Evolutionary conservation across 2,888 invertebrate genomes (phyloP).

Genomic region (Argyra leucocephala): DNA sequence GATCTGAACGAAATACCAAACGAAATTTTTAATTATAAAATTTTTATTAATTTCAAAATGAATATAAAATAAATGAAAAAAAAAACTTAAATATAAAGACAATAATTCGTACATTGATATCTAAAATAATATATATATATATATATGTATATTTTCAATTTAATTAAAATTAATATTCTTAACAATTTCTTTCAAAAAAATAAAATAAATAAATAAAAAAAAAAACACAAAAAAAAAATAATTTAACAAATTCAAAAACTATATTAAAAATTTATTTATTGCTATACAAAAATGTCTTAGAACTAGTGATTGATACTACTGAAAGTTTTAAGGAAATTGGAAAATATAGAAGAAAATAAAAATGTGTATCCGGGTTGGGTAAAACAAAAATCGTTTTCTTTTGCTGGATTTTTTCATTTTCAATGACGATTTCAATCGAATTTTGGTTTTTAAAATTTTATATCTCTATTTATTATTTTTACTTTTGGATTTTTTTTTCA

Average conservation of each 20-base stretch:
- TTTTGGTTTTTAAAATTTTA: too few species aligned
- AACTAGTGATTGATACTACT: too few species aligned
- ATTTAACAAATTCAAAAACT: not conserved
- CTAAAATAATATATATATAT: not conserved
- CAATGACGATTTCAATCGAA: too few species aligned
- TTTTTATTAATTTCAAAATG: not conserved
- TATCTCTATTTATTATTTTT: too few species aligned
- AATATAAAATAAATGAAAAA: not conserved
- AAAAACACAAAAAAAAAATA: not conserved
- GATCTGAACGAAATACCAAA: not conserved
- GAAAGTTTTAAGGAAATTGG: too few species aligned
- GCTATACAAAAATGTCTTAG: too few species aligned
- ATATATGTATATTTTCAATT: too few species aligned
- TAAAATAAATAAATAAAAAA: not conserved
- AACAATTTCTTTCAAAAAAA: not conserved
- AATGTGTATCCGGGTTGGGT: too few species aligned
- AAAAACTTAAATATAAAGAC: slow-evolving; percentile 1
- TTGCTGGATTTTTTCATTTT: too few species aligned
- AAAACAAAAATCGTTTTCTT: too few species aligned
- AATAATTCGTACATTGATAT: slow-evolving; percentile 6
- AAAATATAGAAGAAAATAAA: too few species aligned
- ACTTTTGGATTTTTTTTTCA: too few species aligned
- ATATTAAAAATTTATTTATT: not conserved
- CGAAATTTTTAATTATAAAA: not conserved
- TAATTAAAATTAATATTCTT: not conserved